These are phyloP conservation scores for Lophura nycthemera DNA, from an alignment of 2,113 vertebrate species.

Conservation along the genomic window DNA sequence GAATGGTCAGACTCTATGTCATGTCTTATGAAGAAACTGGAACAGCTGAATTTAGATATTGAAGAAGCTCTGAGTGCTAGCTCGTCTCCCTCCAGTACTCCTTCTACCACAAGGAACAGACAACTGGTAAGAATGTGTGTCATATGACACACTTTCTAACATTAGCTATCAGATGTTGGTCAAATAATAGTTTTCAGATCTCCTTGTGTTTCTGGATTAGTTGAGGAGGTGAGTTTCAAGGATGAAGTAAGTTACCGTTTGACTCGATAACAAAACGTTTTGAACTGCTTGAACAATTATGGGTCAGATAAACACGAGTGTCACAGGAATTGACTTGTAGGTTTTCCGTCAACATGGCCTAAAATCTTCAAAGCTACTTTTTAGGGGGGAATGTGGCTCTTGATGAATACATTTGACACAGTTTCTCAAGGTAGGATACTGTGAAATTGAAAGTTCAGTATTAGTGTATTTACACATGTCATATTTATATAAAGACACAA, in stretches of 20 bases:
- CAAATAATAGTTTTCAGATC: neutral
- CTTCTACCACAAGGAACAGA: conserved; percentile 72
- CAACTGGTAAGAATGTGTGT: conserved; percentile 73
- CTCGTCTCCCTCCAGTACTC: conserved; percentile 82
- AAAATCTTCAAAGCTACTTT: neutral
- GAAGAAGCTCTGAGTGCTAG: conserved; percentile 85
- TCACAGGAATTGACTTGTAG: neutral
- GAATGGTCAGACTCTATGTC: conserved; percentile 87
- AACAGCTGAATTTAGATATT: conserved; percentile 87
- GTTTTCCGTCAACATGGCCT: neutral
- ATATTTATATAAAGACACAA: neutral
- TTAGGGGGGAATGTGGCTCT: neutral
- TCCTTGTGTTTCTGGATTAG: neutral
- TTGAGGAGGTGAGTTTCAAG: neutral
- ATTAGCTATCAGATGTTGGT: neutral
- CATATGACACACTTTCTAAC: rapidly evolving
- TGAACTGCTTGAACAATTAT: neutral
- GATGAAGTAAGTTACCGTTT: neutral
- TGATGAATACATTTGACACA: neutral
- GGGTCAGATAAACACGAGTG: neutral
- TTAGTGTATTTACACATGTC: neutral
- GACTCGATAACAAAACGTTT: neutral
- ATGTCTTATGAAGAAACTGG: conserved; percentile 87
- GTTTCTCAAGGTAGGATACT: neutral
- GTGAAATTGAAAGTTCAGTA: neutral